Base-by-base conservation (phyloP, 2,113 vertebrate genomes). In the Argyrosomus japonicus region DNA sequence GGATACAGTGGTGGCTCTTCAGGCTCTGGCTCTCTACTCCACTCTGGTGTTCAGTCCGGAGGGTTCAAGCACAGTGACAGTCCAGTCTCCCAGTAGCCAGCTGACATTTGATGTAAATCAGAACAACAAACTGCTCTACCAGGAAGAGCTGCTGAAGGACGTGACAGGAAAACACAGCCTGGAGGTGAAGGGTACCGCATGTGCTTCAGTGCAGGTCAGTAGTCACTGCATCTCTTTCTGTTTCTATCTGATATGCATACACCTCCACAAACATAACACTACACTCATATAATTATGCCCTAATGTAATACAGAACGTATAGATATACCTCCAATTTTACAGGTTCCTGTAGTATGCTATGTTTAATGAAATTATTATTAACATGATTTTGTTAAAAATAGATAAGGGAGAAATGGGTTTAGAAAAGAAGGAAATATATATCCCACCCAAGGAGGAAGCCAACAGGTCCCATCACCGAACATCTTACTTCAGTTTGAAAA, bases 1-100 rank as follows among this genome's bases (percentile, higher is more conserved):
- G 96, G 97, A 97, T 86, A 96, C 96, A 11, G 93, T 96, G 60
- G 95, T 94, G 0, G 96, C 96, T 75, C 94, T 97, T 36, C 96
- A 97, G 90, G 96, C 96, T 75, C 84, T 97, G 68, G 89, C 96
- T 74, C 96, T 95, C 36, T 96, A 97, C 15, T 91, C 95, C 40
- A 77, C 88, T 0, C 67, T 91, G 82, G 94, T 93, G 0, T 95
- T 95, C 77, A 93, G 72, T 63, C 73, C 74, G 27, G 0, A 62
- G 19, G 60, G 93, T 89, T 80, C 88, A 4, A 84, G 84, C 23
- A 65, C 81, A 84, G 85, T 97, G 82, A 90, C 47, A 0, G 89
- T 97, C 68, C 90, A 73, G 40, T 90, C 60, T 82, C 75, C 82
- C 87, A 88, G 60, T 8, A 77, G 29, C 2, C 89, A 85, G 83